Evolutionary conservation across 2,888 invertebrate species (phyloP).

Genomic region (Saturnia japonica): DNA sequence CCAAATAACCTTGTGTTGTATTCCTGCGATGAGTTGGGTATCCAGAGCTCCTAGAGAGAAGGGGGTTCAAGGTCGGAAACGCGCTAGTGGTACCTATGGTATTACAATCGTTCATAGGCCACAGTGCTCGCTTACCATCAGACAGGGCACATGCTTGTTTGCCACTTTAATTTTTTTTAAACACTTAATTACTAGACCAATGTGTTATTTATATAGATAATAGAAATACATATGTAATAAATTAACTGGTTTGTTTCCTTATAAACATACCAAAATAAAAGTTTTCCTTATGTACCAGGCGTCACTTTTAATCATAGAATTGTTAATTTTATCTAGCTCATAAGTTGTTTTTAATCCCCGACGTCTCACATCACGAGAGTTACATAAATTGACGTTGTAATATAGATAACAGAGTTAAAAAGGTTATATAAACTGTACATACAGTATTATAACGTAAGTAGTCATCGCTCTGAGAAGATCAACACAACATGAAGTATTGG

Average conservation of each 20-base stretch:
- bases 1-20: too few species aligned
- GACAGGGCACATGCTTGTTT: too few species aligned
- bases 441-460: neutral
- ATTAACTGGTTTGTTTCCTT: neutral
- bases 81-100: too few species aligned
- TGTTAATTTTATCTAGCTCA: neutral
- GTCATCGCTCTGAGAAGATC: constrained; percentile 7
- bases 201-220: neutral
- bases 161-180: too few species aligned
- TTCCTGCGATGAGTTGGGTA: too few species aligned
- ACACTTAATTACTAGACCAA: too few species aligned
- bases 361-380: constrained; percentile 19
- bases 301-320: neutral
- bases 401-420: constrained; percentile 25
- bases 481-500: constrained; percentile 38
- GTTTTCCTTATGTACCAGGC: too few species aligned
- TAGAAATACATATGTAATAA: neutral
- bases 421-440: constrained; percentile 24
- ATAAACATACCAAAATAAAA: neutral
- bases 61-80: too few species aligned
- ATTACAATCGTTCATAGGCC: too few species aligned
- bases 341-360: neutral
- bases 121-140: too few species aligned
- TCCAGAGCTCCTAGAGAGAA: too few species aligned
- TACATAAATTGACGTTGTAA: constrained; percentile 18